phyloP scores from a whole-genome alignment of 1,140 invertebrate species.

The Macrocentrus cingulum region DNA sequence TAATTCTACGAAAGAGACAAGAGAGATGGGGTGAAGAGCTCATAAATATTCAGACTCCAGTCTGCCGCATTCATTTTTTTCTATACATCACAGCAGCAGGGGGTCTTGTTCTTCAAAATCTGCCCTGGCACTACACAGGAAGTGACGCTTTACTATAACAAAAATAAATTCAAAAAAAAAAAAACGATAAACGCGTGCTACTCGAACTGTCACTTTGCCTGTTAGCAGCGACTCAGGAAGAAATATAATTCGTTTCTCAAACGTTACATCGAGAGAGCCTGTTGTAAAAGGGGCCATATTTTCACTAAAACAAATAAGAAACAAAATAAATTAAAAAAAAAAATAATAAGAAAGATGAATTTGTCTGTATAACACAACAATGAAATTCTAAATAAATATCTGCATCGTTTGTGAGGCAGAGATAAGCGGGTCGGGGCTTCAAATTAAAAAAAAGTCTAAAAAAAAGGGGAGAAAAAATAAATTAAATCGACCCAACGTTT shows the following conservation, averaged over 20 bases:
- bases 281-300: conserved; percentile 54
- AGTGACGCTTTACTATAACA: not conserved
- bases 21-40: conserved; percentile 33
- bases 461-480: too few relatives aligned
- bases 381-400: conserved; percentile 59
- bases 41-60: conserved; percentile 37
- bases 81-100: conserved; percentile 2
- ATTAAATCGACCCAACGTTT: conserved; percentile 19
- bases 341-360: conserved; percentile 23
- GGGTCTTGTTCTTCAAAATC: not conserved
- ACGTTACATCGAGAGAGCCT: conserved; percentile 48
- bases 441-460: conserved; percentile 27
- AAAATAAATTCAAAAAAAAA: not conserved
- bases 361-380: conserved; percentile 42
- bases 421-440: conserved; percentile 30
- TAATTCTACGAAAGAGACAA: conserved; percentile 30
- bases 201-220: conserved; percentile 39
- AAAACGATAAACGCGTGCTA: conserved; percentile 28
- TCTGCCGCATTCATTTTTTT: conserved; percentile 23
- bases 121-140: not conserved
- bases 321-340: conserved; percentile 16
- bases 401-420: conserved; percentile 38
- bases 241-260: conserved; percentile 37
- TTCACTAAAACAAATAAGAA: conserved; percentile 41
- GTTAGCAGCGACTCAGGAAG: conserved; percentile 54